These are phyloP conservation scores for Congeria kusceri DNA, from an alignment of 2,888 invertebrate genomes.

Conservation along the genomic window DNA sequence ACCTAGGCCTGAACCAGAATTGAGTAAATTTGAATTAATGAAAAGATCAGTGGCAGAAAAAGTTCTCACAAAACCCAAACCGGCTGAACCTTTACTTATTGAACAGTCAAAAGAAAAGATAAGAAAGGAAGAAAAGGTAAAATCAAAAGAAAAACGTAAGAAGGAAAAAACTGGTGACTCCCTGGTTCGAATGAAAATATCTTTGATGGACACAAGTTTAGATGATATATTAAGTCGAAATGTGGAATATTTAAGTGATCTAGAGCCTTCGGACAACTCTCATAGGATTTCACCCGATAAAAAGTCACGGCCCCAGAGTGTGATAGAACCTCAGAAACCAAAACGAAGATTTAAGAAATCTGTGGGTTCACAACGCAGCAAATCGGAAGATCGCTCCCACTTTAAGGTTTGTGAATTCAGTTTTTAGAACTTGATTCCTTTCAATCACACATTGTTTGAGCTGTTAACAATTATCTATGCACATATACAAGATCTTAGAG, in stretches of 20 bases:
- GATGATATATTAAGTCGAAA: conserved; percentile 62
- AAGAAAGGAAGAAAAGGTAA: conserved; percentile 24
- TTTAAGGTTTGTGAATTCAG: conserved; percentile 38
- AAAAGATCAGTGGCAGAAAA: conserved; percentile 20
- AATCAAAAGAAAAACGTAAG: conserved; percentile 10
- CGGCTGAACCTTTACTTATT: background rate
- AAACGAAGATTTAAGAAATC: conserved; percentile 57
- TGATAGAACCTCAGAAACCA: conserved; percentile 55
- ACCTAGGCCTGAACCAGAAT: conserved; percentile 9
- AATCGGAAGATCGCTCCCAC: conserved; percentile 58
- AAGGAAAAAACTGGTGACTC: conserved; percentile 9
- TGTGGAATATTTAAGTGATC: conserved; percentile 60
- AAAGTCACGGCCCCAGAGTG: conserved; percentile 53
- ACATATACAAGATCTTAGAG: too few species aligned
- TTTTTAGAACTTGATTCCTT: background rate
- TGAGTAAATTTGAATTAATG: conserved; percentile 23
- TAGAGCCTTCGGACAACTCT: conserved; percentile 40
- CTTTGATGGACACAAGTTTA: conserved; percentile 54
- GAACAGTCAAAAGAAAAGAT: conserved; percentile 16
- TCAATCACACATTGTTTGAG: too few species aligned
- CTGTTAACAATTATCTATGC: too few species aligned
- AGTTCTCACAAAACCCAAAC: conserved; percentile 5
- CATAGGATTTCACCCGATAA: conserved; percentile 22
- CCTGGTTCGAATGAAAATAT: conserved; percentile 12
- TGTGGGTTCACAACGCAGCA: conserved; percentile 38